Evolutionary conservation across 2,113 vertebrate genomes (phyloP), one percentile per base, ranked within the genome.

Genomic region (Paramisgurnus dabryanus): DNA sequence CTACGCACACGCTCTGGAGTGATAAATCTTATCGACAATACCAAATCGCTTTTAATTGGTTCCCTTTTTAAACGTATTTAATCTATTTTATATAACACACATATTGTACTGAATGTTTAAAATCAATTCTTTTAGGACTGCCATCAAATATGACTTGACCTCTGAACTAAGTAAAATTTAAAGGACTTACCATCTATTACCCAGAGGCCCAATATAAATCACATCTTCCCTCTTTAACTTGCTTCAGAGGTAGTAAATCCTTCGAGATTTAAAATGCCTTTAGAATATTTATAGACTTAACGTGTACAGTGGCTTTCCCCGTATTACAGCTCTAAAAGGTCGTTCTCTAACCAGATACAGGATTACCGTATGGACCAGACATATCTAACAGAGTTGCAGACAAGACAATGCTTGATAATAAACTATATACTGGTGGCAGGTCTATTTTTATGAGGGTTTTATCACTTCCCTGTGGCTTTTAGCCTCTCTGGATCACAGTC

Each of bases 361-460:
- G 12, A 39, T 63, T 63, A 34, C 63, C 10, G 12, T 43, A 73
- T 7, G 39, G 79, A 60, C 12, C n/a, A 17, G 34, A 15, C n/a
- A 11, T 10, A 57, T 18, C 67, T 68, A 18, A 17, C 6, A 39
- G 27, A 67, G 53, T 39, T 18, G 49, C 61, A 41, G 55, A 47
- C 63, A 58, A 70, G 50, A 64, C 53, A 72, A 40, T 63, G 50
- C 58, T 50, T 43, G n/a, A 11, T 60, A 45, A 83, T 83, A 67
- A 83, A 67, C 57, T 64, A 80, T 80, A 53, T 49, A 80, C 40
- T 41, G 55, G 34, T 67, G 49, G 69, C 50, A 58, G 64, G 64
- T 81, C 66, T 74, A 50, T 71, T 77, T 53, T 78, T 78, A 81
- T 78, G 64, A 67, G 75, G 64, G 58, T 63, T 63, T 83, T 80